Evolutionary conservation across 2,797 vertebrate genomes (phyloP), one percentile per base, ranked within the genome.

Genomic region (Paedocypris micromegethes): DNA sequence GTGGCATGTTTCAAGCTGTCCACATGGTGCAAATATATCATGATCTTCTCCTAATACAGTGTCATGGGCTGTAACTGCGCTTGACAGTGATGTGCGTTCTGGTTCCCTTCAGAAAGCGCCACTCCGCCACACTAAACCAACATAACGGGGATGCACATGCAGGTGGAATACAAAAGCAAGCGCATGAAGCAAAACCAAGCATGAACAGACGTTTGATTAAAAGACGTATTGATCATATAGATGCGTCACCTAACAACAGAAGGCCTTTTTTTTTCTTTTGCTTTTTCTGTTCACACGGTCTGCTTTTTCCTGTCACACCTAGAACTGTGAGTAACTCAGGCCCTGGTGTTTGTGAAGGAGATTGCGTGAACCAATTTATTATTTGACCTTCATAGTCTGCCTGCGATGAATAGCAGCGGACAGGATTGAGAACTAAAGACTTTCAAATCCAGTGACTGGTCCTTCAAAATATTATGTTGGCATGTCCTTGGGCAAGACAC

Each of bases 281-380:
- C 81, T 86, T 84, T 89, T 87, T 86, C 84, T 85, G 83, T 83
- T 86, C 78, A 75, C 70, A 43, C 65, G 66, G 73, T 49, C 58
- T 72, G 59, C 77, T 84, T 43, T 83, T 82, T 85, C 42, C 65
- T 81, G 82, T 83, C 80, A 62, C 76, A 9, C 58, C 45, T 63
- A 54, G 74, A 71, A 66, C 72, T 75, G 68, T 69, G 81, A 54
- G 64, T 77, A 79, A 38, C 1, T 74, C 72, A 74, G 75, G 82
- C 79, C 81, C 84, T 83, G 85, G 84, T 86, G 87, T 88, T 86
- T 72, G 75, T 81, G 79, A 85, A 77, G 82, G 79, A 82, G 84
- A 89, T 86, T 87, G 86, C 79, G 72, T 81, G 85, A 86, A 86
- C 86, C 87, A 89, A 89, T 84, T 88, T 78, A 78, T 76, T 80